Evolutionary conservation across 2,888 invertebrate species (phyloP), one percentile per base, ranked within the genome.

Genomic region (Pristionchus entomophagus): DNA sequence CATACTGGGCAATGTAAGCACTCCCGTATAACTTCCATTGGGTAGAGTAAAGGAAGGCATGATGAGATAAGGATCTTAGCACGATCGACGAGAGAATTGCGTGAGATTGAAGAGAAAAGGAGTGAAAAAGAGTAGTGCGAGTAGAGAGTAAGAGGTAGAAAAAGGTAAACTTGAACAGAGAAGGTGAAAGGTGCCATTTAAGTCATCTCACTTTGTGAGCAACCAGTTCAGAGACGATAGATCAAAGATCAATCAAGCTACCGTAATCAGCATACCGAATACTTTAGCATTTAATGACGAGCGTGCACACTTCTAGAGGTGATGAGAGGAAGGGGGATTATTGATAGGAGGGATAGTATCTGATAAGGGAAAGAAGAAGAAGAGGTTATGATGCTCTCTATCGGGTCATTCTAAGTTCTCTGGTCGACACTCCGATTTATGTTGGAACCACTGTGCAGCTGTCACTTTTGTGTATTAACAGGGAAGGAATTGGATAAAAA

Each of bases 31-130:
- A 78, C 51, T 51, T 3, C 51, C 12, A 26, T 78, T 51, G 19
- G 26, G 49, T 51, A 6, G 12, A 73, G 41, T 38, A 73, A 2
- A 73, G 56, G 22, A 73, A 32, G 26, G 73, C 41, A 41, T 17
- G 73, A 73, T n/a, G n/a, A n/a, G n/a, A n/a, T 73, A 73, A 73
- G 41, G 14, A 73, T 73, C 73, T 73, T 45, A 22, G 56, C 17
- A 22, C 56, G 56, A 65, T 29, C 10, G 26, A n/a, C n/a, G n/a
- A n/a, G 29, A 62, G 62, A 32, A 69, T 32, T 45, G 59, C 5
- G 59, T 10, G 29, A 41, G 26, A 45, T 41, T 26, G 77, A 41
- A n/a, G 26, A 45, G 77, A 77, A 49, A 77, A 35, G 29, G 77
- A 17, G 45, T 26, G 29, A 49, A 77, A 49, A 45, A 29, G 32